Percentiles rank a stretch among this genome's conserved stretches.
Evolutionary conservation across 2,888 invertebrate genomes (phyloP).

Genomic region (Drepana falcataria): DNA sequence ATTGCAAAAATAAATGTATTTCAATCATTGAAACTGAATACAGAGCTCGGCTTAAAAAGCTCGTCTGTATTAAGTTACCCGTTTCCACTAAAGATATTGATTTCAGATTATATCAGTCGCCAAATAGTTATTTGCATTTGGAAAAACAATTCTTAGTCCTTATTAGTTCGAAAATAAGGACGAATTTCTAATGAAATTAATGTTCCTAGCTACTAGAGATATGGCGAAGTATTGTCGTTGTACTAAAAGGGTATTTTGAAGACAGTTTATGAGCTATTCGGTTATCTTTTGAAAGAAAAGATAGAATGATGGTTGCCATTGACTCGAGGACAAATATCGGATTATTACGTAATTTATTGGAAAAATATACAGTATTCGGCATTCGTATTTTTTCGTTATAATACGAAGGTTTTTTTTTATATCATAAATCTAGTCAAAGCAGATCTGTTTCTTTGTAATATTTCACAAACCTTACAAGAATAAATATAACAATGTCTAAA

Average conservation of each 20-base stretch:
- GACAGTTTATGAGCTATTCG: conserved; percentile 40
- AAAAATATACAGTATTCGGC: neutral
- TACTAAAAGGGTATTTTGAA: conserved; percentile 34
- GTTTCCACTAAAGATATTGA: conserved; percentile 17
- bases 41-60: neutral
- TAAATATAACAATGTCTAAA: too few relatives aligned
- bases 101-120: conserved; percentile 29
- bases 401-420: neutral
- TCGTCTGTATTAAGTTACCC: neutral
- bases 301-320: conserved; percentile 3
- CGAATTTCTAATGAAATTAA: neutral
- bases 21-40: neutral
- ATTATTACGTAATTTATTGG: conserved; percentile 1
- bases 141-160: neutral
- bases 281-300: conserved; percentile 25
- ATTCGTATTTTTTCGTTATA: neutral
- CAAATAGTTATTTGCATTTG: neutral
- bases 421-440: too few relatives aligned
- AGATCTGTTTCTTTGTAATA: too few relatives aligned
- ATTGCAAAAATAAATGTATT: neutral
- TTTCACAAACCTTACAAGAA: too few relatives aligned
- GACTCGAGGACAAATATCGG: neutral
- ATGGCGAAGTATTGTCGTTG: conserved; percentile 10
- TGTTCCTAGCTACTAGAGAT: neutral
- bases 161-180: neutral